Percentiles rank a stretch among this genome's conserved stretches.
phyloP scores from a whole-genome alignment of 2,888 invertebrate genomes.

The Clitarchus hookeri region DNA sequence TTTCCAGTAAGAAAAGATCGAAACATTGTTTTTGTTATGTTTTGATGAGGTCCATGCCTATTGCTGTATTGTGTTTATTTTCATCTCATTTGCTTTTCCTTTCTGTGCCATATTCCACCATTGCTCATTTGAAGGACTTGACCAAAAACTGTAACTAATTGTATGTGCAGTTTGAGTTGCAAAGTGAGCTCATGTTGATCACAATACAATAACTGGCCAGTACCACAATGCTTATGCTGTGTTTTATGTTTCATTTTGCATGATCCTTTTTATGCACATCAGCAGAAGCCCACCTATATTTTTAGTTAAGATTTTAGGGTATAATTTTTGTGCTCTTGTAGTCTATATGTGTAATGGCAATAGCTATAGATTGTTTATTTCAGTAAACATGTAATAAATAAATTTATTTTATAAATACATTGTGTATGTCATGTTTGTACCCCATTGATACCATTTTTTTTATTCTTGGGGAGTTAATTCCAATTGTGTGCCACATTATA shows the following conservation, averaged over 20 bases:
- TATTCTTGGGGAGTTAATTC: background rate
- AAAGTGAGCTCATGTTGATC: background rate
- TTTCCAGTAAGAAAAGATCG: background rate
- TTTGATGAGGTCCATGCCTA: background rate
- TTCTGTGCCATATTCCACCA: background rate
- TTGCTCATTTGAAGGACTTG: background rate
- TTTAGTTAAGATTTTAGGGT: background rate
- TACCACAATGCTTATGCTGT: background rate
- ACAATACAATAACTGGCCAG: constrained; percentile 1
- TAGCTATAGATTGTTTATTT: background rate
- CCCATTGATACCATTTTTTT: background rate
- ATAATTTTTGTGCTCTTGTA: background rate
- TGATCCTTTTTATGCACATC: background rate
- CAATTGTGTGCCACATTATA: background rate
- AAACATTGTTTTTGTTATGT: background rate
- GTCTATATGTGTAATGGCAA: background rate
- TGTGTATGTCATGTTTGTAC: background rate
- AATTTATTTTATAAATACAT: background rate
- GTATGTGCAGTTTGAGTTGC: background rate
- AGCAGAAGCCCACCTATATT: background rate
- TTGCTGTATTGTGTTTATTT: background rate
- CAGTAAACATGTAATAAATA: background rate
- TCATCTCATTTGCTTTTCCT: background rate
- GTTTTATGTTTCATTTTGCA: background rate
- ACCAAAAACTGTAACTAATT: background rate